A percentile compares a stretch with the other conserved stretches of the same genome.
Evolutionary conservation across 2,888 invertebrate genomes (phyloP).

Genomic region (Watsonalla cultraria): DNA sequence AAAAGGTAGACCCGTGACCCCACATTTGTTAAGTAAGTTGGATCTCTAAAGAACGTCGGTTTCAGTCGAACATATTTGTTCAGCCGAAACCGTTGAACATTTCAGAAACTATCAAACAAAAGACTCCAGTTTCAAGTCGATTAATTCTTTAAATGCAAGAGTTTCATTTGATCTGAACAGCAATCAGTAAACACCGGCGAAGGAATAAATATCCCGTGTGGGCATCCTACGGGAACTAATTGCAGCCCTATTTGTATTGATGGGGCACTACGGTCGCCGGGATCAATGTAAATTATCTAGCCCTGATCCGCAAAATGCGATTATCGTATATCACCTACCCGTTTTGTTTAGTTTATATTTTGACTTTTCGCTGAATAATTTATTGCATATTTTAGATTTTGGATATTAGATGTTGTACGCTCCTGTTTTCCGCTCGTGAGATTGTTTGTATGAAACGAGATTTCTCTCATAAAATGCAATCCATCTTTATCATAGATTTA

Average conservation of each 20-base stretch:
- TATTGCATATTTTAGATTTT: background rate
- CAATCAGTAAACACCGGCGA: slow-evolving; percentile 56
- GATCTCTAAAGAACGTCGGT: background rate
- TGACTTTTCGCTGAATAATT: background rate
- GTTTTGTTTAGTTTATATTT: slow-evolving; percentile 20
- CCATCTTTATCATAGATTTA: background rate
- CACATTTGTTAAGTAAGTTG: too few relatives aligned
- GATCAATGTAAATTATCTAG: slow-evolving; percentile 70
- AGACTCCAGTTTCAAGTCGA: slow-evolving; percentile 13
- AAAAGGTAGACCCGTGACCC: too few relatives aligned
- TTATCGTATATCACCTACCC: slow-evolving; percentile 51
- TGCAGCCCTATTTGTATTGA: slow-evolving; percentile 71
- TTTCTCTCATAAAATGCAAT: background rate
- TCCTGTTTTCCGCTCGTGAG: background rate
- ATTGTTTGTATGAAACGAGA: too few relatives aligned
- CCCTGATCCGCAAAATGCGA: slow-evolving; percentile 50
- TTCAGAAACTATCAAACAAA: slow-evolving; percentile 2
- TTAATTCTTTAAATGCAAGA: slow-evolving; percentile 28
- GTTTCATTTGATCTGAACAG: slow-evolving; percentile 44
- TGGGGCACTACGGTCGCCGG: slow-evolving; percentile 55
- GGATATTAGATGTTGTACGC: background rate
- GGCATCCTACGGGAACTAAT: slow-evolving; percentile 64
- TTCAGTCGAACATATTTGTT: background rate
- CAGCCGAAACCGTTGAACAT: background rate
- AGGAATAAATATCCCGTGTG: slow-evolving; percentile 64